Evolutionary conservation across 1,140 invertebrate species (phyloP), one percentile per base, ranked within the genome.

Genomic region (Helicoverpa zea): DNA sequence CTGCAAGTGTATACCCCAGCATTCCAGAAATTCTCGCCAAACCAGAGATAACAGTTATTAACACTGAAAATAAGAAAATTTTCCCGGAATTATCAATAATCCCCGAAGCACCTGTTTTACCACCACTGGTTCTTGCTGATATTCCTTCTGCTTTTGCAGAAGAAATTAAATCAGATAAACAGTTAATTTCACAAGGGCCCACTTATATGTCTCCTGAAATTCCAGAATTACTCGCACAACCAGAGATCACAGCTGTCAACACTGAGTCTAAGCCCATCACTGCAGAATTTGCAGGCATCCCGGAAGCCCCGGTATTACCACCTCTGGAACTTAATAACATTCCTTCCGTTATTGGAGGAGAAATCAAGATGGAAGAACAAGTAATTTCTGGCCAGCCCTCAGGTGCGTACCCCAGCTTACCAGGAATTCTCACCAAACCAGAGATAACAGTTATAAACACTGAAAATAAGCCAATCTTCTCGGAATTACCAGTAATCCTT

Each of bases 31-130:
- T 81, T 23, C 64, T 63, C 52, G n/a, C 61, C 14, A 12, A n/a
- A 18, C 35, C 29, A 12, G 16, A 68, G 16, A 1, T 5, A 13
- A 68, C n/a, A 9, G 9, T 68, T 51, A n/a, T 35, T n/a, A 66
- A 29, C 49, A 43, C 18, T 13, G 16, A 63, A 16, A 47, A 49
- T 43, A 54, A 76, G 52, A 51, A n/a, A 13, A 14, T 52, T n/a
- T 12, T 1, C 2, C 12, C 75, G 30, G 63, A 76, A 64, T 56
- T 76, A 3, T 11, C 43, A 51, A 47, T 11, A 14, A 82, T 87
- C 29, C 83, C 83, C 1, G 76, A 80, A 70, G 82, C 84, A 52
- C 82, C 82, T 13, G 35, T 80, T 16, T 78, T 85, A 47, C 76
- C 81, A 18, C 82, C 86, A 43, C 61, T 84, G 4, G 18, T 14